Conservation (phyloP, 1,140 invertebrate species). For the Heliconius melpomene region DNA sequence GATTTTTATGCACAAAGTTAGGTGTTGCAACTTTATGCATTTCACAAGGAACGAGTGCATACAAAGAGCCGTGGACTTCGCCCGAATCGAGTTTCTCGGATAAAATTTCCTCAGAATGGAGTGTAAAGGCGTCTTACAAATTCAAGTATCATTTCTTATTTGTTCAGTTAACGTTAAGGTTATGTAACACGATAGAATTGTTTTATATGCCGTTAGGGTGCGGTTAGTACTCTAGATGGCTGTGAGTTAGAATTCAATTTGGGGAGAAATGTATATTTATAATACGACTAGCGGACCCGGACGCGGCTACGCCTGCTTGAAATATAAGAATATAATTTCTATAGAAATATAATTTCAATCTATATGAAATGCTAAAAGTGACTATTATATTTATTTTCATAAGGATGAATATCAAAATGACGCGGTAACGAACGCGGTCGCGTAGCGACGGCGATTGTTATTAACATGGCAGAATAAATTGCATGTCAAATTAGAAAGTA, state of each 20-base stretch:
- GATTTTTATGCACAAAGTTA: constrained; percentile 46
- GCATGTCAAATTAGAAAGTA: too few relatives aligned
- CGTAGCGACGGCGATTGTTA: too few relatives aligned
- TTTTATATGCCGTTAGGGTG: not conserved
- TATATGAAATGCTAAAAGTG: too few relatives aligned
- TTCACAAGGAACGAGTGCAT: constrained; percentile 43
- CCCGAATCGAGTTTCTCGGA: constrained; percentile 54
- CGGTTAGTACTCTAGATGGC: too few relatives aligned
- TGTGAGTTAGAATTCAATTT: not conserved
- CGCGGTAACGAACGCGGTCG: too few relatives aligned
- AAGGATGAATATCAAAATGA: too few relatives aligned
- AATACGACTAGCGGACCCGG: too few relatives aligned
- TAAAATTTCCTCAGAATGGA: constrained; percentile 53
- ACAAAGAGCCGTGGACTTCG: constrained; percentile 56
- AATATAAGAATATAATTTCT: too few relatives aligned
- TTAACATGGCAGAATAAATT: too few relatives aligned
- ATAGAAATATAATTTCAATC: too few relatives aligned
- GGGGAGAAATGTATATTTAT: not conserved
- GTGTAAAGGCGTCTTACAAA: constrained; percentile 54
- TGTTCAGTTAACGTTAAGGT: constrained; percentile 23
- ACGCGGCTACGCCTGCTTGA: too few relatives aligned
- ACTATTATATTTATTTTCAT: too few relatives aligned
- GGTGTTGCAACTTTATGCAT: constrained; percentile 53
- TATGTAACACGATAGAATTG: constrained; percentile 5
- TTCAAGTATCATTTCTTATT: constrained; percentile 50